Percentiles rank a stretch among this genome's conserved stretches.
phyloP scores from a whole-genome alignment of 2,797 vertebrate genomes.

The Falco biarmicus region DNA sequence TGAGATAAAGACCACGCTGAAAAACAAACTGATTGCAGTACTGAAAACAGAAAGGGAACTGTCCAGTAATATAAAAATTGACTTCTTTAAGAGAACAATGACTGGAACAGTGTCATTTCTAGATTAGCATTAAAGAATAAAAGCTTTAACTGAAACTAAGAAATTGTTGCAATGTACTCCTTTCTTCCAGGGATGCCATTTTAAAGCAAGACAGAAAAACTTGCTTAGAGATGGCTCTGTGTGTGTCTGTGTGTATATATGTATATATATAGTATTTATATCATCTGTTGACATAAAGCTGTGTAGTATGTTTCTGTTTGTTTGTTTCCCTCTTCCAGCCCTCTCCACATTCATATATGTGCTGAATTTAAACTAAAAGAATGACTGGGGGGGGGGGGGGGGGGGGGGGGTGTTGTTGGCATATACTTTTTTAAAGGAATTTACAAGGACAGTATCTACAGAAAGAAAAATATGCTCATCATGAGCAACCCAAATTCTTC shows the following conservation, averaged over 20 bases:
- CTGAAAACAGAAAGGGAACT: slow-evolving; percentile 36
- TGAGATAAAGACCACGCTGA: slow-evolving; percentile 42
- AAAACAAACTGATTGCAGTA: slow-evolving; percentile 38
- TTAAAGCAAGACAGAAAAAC: not conserved
- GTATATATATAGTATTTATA: not conserved
- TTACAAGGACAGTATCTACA: not conserved
- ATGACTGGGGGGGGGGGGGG: accelerated
- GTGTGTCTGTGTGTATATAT: accelerated
- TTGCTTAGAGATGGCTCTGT: not conserved
- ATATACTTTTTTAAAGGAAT: not conserved
- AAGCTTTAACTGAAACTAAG: not conserved
- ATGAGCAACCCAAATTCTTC: not conserved
- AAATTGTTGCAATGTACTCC: not conserved
- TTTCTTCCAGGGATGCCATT: not conserved
- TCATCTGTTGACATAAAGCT: not conserved
- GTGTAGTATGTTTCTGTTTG: not conserved
- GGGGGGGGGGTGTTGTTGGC: not conserved
- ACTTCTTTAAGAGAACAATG: slow-evolving; percentile 29
- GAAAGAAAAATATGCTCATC: not conserved
- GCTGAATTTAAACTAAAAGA: not conserved
- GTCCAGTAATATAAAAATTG: slow-evolving; percentile 20
- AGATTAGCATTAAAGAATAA: not conserved
- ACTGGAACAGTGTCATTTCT: not conserved
- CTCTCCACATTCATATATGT: not conserved
- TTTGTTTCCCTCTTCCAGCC: not conserved